A percentile compares a stretch with the other conserved stretches of the same genome.
Evolutionary conservation across 2,113 vertebrate species (phyloP).

Genomic region (Mustela lutreola): DNA sequence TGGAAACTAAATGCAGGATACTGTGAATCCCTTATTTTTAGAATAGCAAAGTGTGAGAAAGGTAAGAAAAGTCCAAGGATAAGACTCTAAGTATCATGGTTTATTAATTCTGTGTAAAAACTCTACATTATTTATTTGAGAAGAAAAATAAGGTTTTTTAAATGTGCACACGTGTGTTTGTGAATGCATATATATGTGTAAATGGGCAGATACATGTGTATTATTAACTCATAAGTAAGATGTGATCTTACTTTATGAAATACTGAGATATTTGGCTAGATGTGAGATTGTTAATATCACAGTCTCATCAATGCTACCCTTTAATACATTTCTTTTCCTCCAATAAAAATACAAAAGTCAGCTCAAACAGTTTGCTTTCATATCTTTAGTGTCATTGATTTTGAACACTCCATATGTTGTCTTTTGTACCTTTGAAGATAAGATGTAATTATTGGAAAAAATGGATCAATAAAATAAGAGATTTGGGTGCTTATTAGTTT

Average conservation of each 20-base stretch:
- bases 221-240: not conserved
- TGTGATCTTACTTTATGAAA: not conserved
- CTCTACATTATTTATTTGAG: not conserved
- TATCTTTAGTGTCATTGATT: conserved; percentile 69
- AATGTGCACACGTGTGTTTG: not conserved
- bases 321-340: conserved; percentile 62
- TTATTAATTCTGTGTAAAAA: not conserved
- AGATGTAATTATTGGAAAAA: conserved; percentile 76
- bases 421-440: conserved; percentile 76
- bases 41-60: not conserved
- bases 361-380: conserved; percentile 48
- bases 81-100: not conserved
- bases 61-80: not conserved
- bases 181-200: not conserved
- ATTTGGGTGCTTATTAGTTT: conserved; percentile 69
- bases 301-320: not conserved
- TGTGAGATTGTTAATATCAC: not conserved
- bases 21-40: not conserved
- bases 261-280: not conserved
- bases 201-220: rapidly evolving
- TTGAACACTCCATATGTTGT: conserved; percentile 59
- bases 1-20: not conserved
- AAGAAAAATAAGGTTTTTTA: not conserved
- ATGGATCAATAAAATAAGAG: conserved; percentile 73
- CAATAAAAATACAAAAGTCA: conserved; percentile 67